Evolutionary conservation across 2,113 vertebrate species (phyloP).

Genomic region (Oncorhynchus nerka): DNA sequence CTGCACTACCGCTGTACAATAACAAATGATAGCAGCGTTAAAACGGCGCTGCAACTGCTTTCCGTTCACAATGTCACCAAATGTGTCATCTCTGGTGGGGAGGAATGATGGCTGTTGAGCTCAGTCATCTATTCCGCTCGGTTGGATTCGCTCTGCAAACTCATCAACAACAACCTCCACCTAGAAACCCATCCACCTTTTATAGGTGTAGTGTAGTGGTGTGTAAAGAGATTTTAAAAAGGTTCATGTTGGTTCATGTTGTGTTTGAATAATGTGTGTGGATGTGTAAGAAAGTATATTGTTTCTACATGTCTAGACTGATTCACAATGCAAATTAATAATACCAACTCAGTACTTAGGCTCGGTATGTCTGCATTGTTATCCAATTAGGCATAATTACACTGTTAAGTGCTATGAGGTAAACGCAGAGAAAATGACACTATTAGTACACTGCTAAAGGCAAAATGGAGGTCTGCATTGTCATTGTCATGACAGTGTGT

Average conservation of each 20-base stretch:
- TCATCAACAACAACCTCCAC: background rate
- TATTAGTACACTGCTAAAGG: constrained; percentile 40
- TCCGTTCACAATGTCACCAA: constrained; percentile 4
- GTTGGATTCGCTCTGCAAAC: constrained; percentile 12
- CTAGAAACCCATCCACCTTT: background rate
- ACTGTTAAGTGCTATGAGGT: no score
- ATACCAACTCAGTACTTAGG: background rate
- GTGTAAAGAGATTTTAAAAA: background rate
- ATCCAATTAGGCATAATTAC: no score
- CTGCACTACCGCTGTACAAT: background rate
- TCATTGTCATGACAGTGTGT: constrained; percentile 43
- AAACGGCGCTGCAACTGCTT: constrained; percentile 18
- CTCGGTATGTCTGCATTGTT: background rate
- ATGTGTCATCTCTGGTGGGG: constrained; percentile 5
- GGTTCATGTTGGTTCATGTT: background rate
- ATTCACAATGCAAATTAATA: background rate
- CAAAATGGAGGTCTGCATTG: constrained; percentile 33
- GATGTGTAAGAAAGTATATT: background rate
- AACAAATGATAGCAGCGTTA: constrained; percentile 23
- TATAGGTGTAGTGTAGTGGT: background rate
- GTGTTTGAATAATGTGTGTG: background rate
- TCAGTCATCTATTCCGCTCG: background rate
- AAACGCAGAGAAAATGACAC: no score
- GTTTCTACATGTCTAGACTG: background rate
- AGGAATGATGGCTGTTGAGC: background rate